A percentile compares a stretch with the other conserved stretches of the same genome.
Conservation (phyloP, 92 coral and sea anemone genomes). For the Diadumene lineata region DNA sequence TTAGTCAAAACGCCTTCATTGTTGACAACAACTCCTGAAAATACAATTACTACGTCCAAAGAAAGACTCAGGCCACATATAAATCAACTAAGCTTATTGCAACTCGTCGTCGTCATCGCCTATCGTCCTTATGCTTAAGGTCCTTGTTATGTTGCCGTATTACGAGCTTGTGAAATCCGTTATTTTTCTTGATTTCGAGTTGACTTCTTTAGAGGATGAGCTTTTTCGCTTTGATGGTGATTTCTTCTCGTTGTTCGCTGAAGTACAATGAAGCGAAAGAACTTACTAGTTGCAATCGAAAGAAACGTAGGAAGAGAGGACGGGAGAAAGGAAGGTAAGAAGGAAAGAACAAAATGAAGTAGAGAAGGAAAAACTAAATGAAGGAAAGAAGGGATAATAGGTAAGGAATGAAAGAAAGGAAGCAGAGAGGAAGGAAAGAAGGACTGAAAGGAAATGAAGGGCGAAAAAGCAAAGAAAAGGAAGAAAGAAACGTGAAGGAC, state of each 20-base stretch:
- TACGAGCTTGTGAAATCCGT: slow-evolving; percentile 22
- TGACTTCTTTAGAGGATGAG: slow-evolving; percentile 6
- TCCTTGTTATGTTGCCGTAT: neutral
- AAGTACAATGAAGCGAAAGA: neutral
- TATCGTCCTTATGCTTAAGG: neutral
- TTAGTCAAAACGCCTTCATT: no score
- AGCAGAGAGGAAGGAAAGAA: neutral
- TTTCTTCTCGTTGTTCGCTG: neutral
- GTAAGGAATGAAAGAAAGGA: neutral
- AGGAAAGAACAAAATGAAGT: neutral
- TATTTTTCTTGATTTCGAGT: slow-evolving; percentile 19
- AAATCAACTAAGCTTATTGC: no score
- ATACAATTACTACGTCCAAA: no score
- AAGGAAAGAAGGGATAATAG: neutral
- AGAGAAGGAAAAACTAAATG: neutral
- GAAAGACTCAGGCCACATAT: no score
- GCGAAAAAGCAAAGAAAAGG: neutral
- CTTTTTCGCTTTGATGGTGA: slow-evolving; percentile 33
- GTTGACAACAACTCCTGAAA: no score
- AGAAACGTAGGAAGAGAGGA: neutral
- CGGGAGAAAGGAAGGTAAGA: neutral
- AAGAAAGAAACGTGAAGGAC: neutral
- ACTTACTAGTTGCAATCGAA: neutral
- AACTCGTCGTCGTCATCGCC: no score
- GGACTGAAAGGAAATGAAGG: neutral